These are phyloP conservation scores for Osmerus mordax DNA, from an alignment of 2,113 vertebrate species.

Conservation along the genomic window DNA sequence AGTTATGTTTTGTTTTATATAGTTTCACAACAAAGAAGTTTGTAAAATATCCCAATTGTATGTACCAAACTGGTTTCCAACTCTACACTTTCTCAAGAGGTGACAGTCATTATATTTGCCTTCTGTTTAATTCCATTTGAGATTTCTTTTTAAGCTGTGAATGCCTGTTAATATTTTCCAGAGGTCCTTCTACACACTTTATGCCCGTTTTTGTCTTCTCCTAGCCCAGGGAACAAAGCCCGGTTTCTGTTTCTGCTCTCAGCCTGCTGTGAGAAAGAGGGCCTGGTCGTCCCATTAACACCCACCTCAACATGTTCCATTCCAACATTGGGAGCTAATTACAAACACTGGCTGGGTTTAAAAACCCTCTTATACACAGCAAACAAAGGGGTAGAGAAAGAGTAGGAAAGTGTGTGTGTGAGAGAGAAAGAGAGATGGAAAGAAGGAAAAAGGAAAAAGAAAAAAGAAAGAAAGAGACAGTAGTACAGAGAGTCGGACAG, in stretches of 20 bases:
- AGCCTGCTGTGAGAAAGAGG: conserved; percentile 79
- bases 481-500: conserved; percentile 71
- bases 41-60: conserved; percentile 23
- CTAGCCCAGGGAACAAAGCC: conserved; percentile 71
- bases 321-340: conserved; percentile 94
- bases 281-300: conserved; percentile 82
- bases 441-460: conserved; percentile 78
- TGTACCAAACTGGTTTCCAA: conserved; percentile 45
- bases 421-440: conserved; percentile 71
- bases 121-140: conserved; percentile 50
- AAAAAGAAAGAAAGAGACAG: conserved; percentile 77
- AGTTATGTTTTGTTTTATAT: no score
- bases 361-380: conserved; percentile 87
- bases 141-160: conserved; percentile 64
- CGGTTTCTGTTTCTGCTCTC: conserved; percentile 79
- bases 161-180: conserved; percentile 72
- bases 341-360: conserved; percentile 84
- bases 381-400: conserved; percentile 79
- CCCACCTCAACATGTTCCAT: conserved; percentile 85
- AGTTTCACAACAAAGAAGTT: background rate
- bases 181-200: conserved; percentile 68
- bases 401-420: conserved; percentile 72
- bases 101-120: conserved; percentile 53
- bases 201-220: conserved; percentile 64
- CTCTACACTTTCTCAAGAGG: conserved; percentile 43